Conservation (phyloP, 2,888 invertebrate genomes). For the Leptopilina drosophilae region DNA sequence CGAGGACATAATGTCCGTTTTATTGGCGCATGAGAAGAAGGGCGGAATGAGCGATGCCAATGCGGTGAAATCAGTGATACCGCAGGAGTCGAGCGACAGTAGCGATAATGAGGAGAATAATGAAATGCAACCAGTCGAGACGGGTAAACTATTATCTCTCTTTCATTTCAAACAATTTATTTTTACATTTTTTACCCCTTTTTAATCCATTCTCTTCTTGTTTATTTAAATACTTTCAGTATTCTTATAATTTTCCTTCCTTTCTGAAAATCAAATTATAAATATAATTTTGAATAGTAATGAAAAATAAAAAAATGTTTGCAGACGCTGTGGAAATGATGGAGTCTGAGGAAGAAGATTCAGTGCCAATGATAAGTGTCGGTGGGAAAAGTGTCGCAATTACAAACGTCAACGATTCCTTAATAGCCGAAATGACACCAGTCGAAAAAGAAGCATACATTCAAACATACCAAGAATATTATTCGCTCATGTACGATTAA, state of each 20-base stretch:
- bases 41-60: slow-evolving; percentile 80
- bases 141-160: slow-evolving; percentile 78
- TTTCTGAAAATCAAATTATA: not conserved
- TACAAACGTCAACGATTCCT: slow-evolving; percentile 90
- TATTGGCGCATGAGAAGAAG: slow-evolving; percentile 92
- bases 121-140: slow-evolving; percentile 82
- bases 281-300: slow-evolving; percentile 15
- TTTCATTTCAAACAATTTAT: no score
- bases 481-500: slow-evolving; percentile 92
- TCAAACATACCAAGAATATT: slow-evolving; percentile 94
- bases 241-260: no score
- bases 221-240: no score
- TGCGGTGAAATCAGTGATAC: slow-evolving; percentile 81
- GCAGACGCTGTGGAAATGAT: slow-evolving; percentile 85
- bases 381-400: slow-evolving; percentile 88
- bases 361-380: slow-evolving; percentile 89
- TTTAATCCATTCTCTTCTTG: no score
- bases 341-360: slow-evolving; percentile 88
- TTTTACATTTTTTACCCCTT: no score
- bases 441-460: slow-evolving; percentile 96
- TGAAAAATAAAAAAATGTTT: slow-evolving; percentile 45
- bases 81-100: slow-evolving; percentile 83
- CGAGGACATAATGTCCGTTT: slow-evolving; percentile 95
- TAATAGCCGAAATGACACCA: slow-evolving; percentile 94
- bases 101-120: slow-evolving; percentile 87